Base-by-base conservation (phyloP, 2,113 vertebrate genomes). In the Eptesicus fuscus region DNA sequence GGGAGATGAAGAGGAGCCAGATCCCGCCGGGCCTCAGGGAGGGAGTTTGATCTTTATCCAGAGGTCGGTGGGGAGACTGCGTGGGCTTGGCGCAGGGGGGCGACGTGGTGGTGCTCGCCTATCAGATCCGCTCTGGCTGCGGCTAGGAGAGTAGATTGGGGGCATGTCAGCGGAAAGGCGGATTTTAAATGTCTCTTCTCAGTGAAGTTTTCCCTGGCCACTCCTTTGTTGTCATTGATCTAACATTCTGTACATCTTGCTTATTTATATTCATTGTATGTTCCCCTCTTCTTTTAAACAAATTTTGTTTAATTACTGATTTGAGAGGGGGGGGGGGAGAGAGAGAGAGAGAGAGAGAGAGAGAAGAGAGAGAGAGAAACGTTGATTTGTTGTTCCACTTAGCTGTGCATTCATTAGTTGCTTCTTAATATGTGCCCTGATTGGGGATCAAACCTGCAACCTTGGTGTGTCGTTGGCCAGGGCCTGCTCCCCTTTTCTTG, bases 71-170 rank as follows among this genome's bases (percentile, higher is more conserved):
- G 53, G 44, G 51, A 83, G 42, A 53, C 74, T 0, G 1, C 0
- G 0, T 12, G 59, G 80, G 37, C 16, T 35, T 37, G n/a, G 56
- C 32, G 32, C 28, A 14, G 12, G 53, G 44, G 9, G 20, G 53
- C 11, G 47, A 13, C 20, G 1, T 9, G 53, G 23, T 53, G 40
- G 56, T 9, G 8, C 35, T 35, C 9, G 44, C 2, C 0, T 12
- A 0, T 25, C 28, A 16, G 10, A 9, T 4, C 37, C 11, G 14
- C 59, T 17, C 40, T 30, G 49, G 49, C 35, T 8, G 16, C 35
- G 3, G 49, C 49, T 51, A 5, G 37, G n/a, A 28, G 86, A 61
- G 17, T 5, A 10, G 79, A 17, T 1, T 0, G 37, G 37, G n/a
- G 61, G 18, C 11, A 22, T 10, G 7, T 70, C 70, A 28, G 61